phyloP scores from a whole-genome alignment of 2,113 vertebrate genomes.

The Ictidomys tridecemlineatus region DNA sequence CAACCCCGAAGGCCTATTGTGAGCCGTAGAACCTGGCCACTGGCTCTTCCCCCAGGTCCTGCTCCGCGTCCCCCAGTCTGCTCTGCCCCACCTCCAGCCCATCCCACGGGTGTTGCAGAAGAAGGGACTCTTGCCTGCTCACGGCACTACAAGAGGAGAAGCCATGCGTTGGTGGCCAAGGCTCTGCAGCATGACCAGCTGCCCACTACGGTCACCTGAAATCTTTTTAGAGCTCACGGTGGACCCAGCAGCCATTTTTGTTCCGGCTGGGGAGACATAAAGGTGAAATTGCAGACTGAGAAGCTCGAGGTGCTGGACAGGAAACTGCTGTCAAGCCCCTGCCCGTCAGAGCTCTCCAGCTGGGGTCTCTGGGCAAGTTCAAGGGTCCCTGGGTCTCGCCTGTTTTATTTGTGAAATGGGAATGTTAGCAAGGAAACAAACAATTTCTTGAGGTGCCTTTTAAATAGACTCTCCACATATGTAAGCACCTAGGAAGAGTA shows the following conservation, averaged over 20 bases:
- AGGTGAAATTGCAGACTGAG: neutral
- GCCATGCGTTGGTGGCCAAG: neutral
- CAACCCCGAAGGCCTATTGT: accelerated
- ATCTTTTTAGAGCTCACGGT: no score
- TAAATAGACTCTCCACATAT: neutral
- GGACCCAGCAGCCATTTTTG: no score
- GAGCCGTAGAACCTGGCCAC: neutral
- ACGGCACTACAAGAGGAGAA: neutral
- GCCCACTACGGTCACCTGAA: accelerated
- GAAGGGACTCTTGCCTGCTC: neutral
- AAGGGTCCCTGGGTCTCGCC: neutral
- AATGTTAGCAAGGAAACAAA: neutral
- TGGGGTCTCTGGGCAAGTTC: neutral
- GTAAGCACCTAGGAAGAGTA: neutral
- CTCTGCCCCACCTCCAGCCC: neutral
- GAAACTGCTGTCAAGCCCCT: accelerated
- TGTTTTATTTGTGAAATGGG: neutral
- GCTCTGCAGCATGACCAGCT: no score
- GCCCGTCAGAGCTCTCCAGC: accelerated
- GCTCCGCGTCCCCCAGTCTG: accelerated
- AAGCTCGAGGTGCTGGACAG: neutral
- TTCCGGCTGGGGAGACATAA: no score
- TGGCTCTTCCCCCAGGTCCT: neutral
- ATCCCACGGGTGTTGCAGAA: neutral
- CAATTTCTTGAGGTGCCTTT: neutral